Evolutionary conservation across 2,113 vertebrate genomes (phyloP), one percentile per base, ranked within the genome.

Genomic region (Ginglymostoma cirratum): DNA sequence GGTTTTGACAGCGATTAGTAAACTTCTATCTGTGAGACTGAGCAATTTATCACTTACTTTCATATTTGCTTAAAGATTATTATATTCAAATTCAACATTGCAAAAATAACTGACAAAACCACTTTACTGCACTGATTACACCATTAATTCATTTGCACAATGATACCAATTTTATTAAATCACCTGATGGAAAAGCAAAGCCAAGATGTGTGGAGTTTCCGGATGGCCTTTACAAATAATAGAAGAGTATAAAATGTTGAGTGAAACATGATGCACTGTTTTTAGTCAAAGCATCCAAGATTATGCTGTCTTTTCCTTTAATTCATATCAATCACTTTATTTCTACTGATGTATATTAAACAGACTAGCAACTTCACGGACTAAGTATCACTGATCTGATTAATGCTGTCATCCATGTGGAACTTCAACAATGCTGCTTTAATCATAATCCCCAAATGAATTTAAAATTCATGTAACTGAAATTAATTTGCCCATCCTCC

Each of bases 401-500:
- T 95, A 95, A 95, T 72, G 45, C 69, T 72, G 42, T 69, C 69
- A 93, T 95, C 69, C 27, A 95, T 48, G 24, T 65, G 67, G 19
- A 95, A 95, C 72, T 24, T 72, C 67, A 95, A 52, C 67, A 95
- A 95, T 95, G 94, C 69, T 72, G 45, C 94, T 72, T 45, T 27
- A 30, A 95, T 45, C 94, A 70, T 95, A 72, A 95, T 95, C 30
- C 61, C 42, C 69, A 52, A 52, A 95, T 52, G 45, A 27, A 95
- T 95, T 95, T 95, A 24, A 72, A 95, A 95, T 95, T 30, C 94
- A 95, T 72, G 61, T n/a, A 72, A 30, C 8, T 95, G 45, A 95
- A 72, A 72, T 95, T 72, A 72, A 72, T 95, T 10, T 48, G 24
- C 67, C 66, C 94, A 93, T 48, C 94, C 69, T 38, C 94, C 45